A percentile compares a stretch with the other conserved stretches of the same genome.
phyloP scores from a whole-genome alignment of 1,140 invertebrate species.

The Drosophila ogumai region DNA sequence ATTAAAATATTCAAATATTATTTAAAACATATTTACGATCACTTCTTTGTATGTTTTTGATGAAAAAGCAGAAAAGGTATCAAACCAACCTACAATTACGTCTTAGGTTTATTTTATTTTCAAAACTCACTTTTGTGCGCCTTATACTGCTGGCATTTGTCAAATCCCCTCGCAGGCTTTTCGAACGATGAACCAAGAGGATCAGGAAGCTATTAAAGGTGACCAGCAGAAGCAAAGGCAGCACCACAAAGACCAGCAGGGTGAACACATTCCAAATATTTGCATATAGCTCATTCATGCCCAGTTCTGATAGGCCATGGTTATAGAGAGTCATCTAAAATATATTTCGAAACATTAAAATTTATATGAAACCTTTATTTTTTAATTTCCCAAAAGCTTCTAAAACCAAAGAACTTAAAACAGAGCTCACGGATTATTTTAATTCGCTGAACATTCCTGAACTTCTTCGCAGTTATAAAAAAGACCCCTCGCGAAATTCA shows the following conservation, averaged over 20 bases:
- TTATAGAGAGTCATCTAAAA: constrained; percentile 69
- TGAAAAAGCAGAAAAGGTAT: too few relatives aligned
- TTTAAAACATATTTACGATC: too few relatives aligned
- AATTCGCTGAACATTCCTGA: background rate
- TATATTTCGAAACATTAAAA: background rate
- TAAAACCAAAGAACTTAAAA: background rate
- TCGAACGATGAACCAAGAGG: constrained; percentile 87
- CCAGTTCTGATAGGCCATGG: constrained; percentile 77
- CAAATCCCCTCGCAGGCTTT: constrained; percentile 86
- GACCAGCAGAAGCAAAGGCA: constrained; percentile 89
- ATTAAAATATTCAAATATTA: too few relatives aligned
- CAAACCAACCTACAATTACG: too few relatives aligned
- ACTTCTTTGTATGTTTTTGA: too few relatives aligned
- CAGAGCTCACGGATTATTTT: background rate
- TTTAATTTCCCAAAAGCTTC: background rate
- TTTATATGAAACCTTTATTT: background rate
- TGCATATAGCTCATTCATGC: constrained; percentile 86
- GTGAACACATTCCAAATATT: constrained; percentile 89
- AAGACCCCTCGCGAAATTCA: constrained; percentile 1
- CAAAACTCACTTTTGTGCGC: constrained; percentile 62
- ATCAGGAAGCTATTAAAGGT: constrained; percentile 91
- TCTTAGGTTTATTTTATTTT: too few relatives aligned
- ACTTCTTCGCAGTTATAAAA: background rate
- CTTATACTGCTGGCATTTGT: constrained; percentile 86
- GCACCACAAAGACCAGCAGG: constrained; percentile 88